These are phyloP conservation scores for Incurvaria masculella DNA, from an alignment of 2,888 invertebrate species.

Conservation along the genomic window DNA sequence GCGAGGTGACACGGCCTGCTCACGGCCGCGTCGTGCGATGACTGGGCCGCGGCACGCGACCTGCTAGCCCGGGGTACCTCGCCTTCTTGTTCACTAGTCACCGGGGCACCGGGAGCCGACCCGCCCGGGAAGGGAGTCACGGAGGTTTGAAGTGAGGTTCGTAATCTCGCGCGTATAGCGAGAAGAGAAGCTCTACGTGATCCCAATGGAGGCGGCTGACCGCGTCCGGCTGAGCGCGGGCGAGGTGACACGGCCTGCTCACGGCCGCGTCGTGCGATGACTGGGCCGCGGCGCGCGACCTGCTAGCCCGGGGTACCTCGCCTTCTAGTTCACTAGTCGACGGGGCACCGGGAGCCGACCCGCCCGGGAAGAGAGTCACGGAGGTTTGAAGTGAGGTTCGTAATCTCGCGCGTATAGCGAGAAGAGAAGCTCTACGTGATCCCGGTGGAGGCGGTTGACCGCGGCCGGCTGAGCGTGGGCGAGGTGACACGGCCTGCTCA, in stretches of 20 bases:
- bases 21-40: conserved; percentile 74
- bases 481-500: conserved; percentile 28
- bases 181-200: background rate
- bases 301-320: conserved; percentile 41
- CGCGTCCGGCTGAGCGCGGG: background rate
- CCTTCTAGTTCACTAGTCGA: too few relatives aligned
- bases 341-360: too few relatives aligned
- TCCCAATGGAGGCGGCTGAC: background rate
- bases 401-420: background rate
- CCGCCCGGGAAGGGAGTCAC: too few relatives aligned
- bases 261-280: conserved; percentile 75
- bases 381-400: background rate
- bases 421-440: background rate
- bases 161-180: background rate
- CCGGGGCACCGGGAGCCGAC: too few relatives aligned
- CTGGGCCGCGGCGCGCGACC: conserved; percentile 78
- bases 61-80: conserved; percentile 44
- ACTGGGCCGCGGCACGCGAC: conserved; percentile 79
- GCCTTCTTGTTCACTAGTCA: background rate
- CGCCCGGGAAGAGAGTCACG: too few relatives aligned
- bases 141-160: background rate
- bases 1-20: conserved; percentile 84
- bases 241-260: conserved; percentile 67
- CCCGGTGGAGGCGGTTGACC: background rate
- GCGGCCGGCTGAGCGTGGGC: background rate